These are phyloP conservation scores for Plutomurus gul DNA, from an alignment of 1,140 invertebrate species.

Conservation along the genomic window DNA sequence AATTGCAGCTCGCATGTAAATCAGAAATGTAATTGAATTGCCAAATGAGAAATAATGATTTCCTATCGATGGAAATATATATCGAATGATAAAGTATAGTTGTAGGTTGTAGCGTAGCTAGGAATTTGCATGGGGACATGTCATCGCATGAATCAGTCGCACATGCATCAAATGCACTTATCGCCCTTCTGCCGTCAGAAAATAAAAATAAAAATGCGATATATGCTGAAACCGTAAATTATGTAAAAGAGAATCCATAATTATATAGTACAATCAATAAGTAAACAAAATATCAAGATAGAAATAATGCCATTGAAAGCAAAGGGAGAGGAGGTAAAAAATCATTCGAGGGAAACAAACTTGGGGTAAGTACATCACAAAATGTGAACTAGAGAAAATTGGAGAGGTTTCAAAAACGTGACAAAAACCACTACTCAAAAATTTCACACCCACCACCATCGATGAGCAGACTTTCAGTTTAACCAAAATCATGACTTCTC, in stretches of 20 bases:
- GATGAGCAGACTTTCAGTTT: no score
- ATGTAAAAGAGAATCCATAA: background rate
- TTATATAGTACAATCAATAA: background rate
- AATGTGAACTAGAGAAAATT: background rate
- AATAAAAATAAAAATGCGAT: background rate
- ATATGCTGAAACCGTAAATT: background rate
- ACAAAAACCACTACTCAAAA: background rate
- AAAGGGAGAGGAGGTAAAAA: background rate
- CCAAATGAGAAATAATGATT: background rate
- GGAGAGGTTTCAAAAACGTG: background rate
- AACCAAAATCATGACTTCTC: no score
- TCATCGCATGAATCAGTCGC: no score
- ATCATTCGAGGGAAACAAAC: constrained; percentile 3
- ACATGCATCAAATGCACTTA: no score
- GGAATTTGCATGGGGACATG: no score
- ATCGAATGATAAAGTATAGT: no score
- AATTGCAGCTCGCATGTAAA: background rate
- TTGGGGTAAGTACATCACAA: constrained; percentile 16
- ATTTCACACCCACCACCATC: no score
- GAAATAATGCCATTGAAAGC: constrained; percentile 13
- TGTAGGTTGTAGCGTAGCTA: no score
- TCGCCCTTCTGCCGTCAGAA: background rate
- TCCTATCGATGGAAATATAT: no score
- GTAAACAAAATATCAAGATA: background rate
- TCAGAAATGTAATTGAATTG: background rate